Evolutionary conservation across 2,888 invertebrate genomes (phyloP).

Genomic region (Silvanus unidentatus): DNA sequence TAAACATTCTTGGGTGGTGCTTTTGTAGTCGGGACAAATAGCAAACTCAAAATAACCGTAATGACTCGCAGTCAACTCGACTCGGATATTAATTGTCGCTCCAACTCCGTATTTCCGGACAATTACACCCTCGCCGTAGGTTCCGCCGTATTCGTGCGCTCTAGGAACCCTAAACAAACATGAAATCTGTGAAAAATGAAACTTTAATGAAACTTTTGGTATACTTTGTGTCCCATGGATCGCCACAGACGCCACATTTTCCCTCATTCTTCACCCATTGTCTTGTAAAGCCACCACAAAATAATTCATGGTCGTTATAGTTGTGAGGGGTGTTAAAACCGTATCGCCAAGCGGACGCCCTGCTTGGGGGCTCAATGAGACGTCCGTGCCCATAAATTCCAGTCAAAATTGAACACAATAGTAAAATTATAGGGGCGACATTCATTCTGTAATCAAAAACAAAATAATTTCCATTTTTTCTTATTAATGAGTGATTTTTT

Average conservation of each 20-base stretch:
- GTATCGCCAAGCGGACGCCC: conserved; percentile 83
- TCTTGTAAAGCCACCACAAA: conserved; percentile 80
- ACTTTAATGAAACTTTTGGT: too few species aligned
- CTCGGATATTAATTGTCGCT: conserved; percentile 63
- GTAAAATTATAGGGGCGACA: not conserved
- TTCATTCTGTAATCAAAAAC: conserved; percentile 2
- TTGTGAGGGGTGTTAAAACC: conserved; percentile 84
- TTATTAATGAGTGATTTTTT: too few species aligned
- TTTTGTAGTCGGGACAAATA: conserved; percentile 67
- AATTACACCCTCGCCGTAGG: conserved; percentile 75
- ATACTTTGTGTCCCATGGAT: conserved; percentile 66
- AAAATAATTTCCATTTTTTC: too few species aligned
- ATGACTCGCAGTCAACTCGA: conserved; percentile 85
- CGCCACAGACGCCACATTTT: conserved; percentile 82
- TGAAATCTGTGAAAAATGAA: too few species aligned
- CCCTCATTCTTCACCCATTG: conserved; percentile 78
- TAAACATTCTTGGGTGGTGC: conserved; percentile 69
- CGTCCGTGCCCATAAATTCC: conserved; percentile 60
- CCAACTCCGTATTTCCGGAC: conserved; percentile 71
- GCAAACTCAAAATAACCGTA: conserved; percentile 82
- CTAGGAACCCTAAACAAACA: conserved; percentile 63
- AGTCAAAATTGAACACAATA: conserved; percentile 10
- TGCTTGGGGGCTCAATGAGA: conserved; percentile 78
- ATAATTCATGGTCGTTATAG: conserved; percentile 84
- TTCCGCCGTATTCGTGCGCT: conserved; percentile 76